Evolutionary conservation across 2,888 invertebrate species (phyloP), one percentile per base, ranked within the genome.

Genomic region (Cataglyphis rosenhaueri): DNA sequence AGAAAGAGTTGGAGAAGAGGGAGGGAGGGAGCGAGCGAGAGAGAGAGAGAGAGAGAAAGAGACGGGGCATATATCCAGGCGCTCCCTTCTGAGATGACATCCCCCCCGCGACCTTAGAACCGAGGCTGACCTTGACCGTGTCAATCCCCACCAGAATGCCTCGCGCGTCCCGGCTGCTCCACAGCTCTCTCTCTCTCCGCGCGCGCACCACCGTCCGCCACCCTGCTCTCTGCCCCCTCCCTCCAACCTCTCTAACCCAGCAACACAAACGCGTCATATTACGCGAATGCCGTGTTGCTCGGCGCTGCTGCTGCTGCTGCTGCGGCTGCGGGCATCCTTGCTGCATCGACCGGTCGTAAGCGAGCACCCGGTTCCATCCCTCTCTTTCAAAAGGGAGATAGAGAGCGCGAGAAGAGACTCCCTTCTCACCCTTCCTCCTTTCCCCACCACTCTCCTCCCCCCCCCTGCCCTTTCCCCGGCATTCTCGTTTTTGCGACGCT

Each of bases 41-140:
- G 25, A 21, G 15, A n/a, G 62, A 21, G 65, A 66, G 65, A 3
- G 82, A 62, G 73, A 75, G 76, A 66, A 41, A 73, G 84, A 73
- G 73, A 74, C 12, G 12, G 78, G 65, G 78, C 65, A 82, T 41
- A 76, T 65, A 82, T 35, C 59, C 55, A 68, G 79, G 71, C 82
- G 48, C 84, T 90, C 90, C 89, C 91, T 90, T 91, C 86, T 87
- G 92, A 92, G 93, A 93, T 93, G 94, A 92, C 93, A 93, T 94
- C 92, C 93, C 91, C 91, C 86, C 79, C 86, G 91, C 92, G 93
- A 94, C 94, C 94, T 94, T 94, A 93, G 91, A 90, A 87, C 87
- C 66, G 87, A 84, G 91, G 84, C 90, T 93, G 94, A 94, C 94
- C 94, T 94, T 94, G 94, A 94, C 94, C 94, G 94, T 92, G 93